Base-by-base conservation (phyloP, 2,888 invertebrate genomes). In the Leucozona laternaria region DNA sequence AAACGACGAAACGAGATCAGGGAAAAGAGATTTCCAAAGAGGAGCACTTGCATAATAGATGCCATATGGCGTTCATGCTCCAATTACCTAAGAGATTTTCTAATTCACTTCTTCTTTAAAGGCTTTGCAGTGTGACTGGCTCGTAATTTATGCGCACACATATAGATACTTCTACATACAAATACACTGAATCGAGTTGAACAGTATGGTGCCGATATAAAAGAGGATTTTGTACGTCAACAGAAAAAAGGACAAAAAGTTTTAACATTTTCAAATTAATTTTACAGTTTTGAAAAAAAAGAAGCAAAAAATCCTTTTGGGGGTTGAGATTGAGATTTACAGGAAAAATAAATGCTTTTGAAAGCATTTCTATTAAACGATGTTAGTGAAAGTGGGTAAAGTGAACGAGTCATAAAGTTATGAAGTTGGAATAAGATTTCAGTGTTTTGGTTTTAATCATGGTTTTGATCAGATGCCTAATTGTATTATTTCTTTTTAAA, bases 1-100 rank as follows among this genome's bases (percentile, higher is more conserved):
- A 62, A 43, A 43, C 8, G 40, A 62, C 62, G 25, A 50, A 81
- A 73, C 22, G 45, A 71, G 40, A 70, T 73, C 70, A 57, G 57
- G 43, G 45, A 79, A 70, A 48, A 37, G 37, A 76, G 50, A 62
- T 75, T 68, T 57, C 37, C 34, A 40, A 70, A 71, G 64, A 22
- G 45, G 66, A 66, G 50, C 66, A 80, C 80, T 85, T 80, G 84
- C 84, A 85, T 77, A 80, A 77, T 68, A 77, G 76, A 80, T 80
- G 80, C 85, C 85, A 85, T 80, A 80, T 80, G 85, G 76, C 72
- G 80, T 85, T 80, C 77, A 80, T 80, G 85, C 85, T 80, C 85
- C 85, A 85, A 85, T 85, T 85, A 77, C 80, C 84, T 80, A 80
- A 84, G 71, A 80, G 79, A 80, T 84, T 84, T 84, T 57, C 75